Conservation (phyloP, 2,113 vertebrate species). For the Himantopus leucocephalus region DNA sequence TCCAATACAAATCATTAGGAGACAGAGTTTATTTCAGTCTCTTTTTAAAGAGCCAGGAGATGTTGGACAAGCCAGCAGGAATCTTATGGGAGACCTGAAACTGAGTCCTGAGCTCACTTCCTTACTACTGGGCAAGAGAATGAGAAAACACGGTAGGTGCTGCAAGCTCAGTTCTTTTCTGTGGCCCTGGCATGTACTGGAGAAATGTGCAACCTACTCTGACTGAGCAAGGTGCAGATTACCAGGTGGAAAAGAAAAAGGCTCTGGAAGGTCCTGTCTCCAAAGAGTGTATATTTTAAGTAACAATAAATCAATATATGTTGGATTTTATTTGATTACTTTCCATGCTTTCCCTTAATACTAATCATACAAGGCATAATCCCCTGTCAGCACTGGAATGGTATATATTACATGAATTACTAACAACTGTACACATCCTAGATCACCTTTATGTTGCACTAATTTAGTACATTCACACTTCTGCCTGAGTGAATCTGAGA, state of each 20-base stretch:
- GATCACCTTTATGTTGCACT: background rate
- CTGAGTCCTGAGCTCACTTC: background rate
- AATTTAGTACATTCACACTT: background rate
- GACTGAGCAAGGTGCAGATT: background rate
- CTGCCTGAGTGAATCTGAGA: background rate
- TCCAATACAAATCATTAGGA: background rate
- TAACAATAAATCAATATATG: background rate
- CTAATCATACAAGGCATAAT: background rate
- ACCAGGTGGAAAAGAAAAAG: background rate
- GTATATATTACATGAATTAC: background rate
- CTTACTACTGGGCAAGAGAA: background rate
- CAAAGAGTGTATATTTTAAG: background rate
- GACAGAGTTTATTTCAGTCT: background rate
- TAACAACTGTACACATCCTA: background rate
- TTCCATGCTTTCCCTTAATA: background rate
- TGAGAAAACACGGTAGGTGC: background rate
- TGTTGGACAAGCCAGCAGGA: background rate
- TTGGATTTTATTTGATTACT: background rate
- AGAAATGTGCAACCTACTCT: background rate
- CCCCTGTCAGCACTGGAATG: background rate
- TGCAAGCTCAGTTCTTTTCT: background rate
- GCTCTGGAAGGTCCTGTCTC: background rate
- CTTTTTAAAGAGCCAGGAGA: background rate
- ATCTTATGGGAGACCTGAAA: background rate
- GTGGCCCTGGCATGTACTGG: background rate